A percentile compares a stretch with the other conserved stretches of the same genome.
Conservation (phyloP, 2,113 vertebrate species). For the Isurus oxyrinchus region DNA sequence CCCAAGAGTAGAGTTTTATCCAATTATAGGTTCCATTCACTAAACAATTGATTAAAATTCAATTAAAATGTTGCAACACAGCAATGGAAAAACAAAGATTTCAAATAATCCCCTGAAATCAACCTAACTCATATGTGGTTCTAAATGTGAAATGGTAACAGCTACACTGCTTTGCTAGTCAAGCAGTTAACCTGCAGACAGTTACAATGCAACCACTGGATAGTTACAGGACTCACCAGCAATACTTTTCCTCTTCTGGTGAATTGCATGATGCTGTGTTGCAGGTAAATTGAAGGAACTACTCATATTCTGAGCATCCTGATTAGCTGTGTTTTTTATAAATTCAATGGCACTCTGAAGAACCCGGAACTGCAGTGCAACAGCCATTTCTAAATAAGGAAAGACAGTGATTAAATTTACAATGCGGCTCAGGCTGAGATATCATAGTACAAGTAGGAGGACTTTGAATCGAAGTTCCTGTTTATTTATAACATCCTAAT, state of each 20-base stretch:
- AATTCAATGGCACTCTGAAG: constrained; percentile 88
- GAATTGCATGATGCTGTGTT: constrained; percentile 58
- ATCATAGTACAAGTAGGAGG: neutral
- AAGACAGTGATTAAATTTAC: neutral
- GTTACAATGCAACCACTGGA: neutral
- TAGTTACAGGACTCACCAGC: constrained; percentile 63
- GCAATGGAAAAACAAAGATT: neutral
- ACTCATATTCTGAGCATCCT: constrained; percentile 65
- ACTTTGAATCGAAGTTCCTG: neutral
- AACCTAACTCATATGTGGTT: neutral
- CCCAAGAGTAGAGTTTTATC: neutral
- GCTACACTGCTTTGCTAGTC: too few species aligned
- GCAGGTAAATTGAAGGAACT: constrained; percentile 51
- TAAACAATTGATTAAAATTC: neutral
- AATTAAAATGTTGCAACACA: neutral
- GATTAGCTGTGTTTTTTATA: constrained; percentile 82
- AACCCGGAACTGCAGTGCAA: constrained; percentile 80
- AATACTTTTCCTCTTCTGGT: constrained; percentile 84
- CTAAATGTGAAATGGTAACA: neutral
- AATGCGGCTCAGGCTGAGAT: neutral
- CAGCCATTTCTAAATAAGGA: constrained; percentile 74
- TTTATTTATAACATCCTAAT: neutral
- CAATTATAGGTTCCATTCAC: neutral
- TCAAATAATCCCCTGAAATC: neutral
- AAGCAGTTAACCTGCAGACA: neutral